Conservation (phyloP, 2,888 invertebrate genomes). For the Podotricha telesiphe region DNA sequence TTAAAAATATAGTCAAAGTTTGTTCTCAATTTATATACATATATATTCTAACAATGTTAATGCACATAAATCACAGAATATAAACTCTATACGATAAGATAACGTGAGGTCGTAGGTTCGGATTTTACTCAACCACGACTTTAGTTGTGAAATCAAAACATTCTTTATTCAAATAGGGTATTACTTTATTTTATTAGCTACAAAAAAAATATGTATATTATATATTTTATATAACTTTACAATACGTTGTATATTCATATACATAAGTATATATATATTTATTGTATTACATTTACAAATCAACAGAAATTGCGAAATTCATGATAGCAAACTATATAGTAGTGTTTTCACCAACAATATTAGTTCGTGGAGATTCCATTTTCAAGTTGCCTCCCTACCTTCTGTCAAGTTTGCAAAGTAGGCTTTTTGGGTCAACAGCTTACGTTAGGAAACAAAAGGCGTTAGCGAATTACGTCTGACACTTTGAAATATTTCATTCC, state of each 20-base stretch:
- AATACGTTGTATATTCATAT: background rate
- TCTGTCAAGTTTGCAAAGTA: conserved; percentile 29
- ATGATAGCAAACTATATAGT: conserved; percentile 7
- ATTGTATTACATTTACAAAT: conserved; percentile 1
- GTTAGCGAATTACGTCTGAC: conserved; percentile 8
- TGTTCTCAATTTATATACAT: too few relatives aligned
- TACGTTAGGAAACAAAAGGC: conserved; percentile 17
- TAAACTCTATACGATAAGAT: too few relatives aligned
- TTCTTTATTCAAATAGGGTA: too few relatives aligned
- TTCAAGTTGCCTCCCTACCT: conserved; percentile 20
- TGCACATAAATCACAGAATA: too few relatives aligned
- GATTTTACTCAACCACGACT: too few relatives aligned
- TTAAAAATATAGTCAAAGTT: too few relatives aligned
- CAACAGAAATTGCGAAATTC: background rate
- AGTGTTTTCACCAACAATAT: conserved; percentile 23
- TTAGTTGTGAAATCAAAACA: too few relatives aligned
- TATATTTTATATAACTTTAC: too few relatives aligned
- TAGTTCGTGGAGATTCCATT: conserved; percentile 20
- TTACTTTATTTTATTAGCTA: too few relatives aligned
- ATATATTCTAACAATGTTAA: too few relatives aligned
- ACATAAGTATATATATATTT: background rate
- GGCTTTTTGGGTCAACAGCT: conserved; percentile 23
- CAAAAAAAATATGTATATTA: too few relatives aligned
- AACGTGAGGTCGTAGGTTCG: too few relatives aligned
- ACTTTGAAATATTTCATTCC: background rate